These are phyloP conservation scores for Natrix natrix DNA, from an alignment of 2,797 vertebrate species.

Conservation along the genomic window DNA sequence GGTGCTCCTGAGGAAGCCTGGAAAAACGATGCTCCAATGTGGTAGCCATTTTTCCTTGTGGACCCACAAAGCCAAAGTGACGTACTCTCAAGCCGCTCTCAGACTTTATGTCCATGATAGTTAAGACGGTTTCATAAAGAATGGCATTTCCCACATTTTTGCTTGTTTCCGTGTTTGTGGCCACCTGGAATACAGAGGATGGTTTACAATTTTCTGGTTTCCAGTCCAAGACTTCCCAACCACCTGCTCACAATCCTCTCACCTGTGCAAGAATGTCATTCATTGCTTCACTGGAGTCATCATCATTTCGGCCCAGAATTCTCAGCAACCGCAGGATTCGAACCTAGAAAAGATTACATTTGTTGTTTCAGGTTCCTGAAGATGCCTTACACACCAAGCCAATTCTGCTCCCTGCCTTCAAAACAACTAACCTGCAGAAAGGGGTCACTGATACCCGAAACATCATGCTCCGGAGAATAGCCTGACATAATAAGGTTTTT, in stretches of 20 bases:
- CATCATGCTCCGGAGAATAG: conserved; percentile 98
- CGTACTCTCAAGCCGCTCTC: conserved; percentile 97
- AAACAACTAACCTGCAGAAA: conserved; percentile 90
- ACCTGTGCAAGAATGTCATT: conserved; percentile 99
- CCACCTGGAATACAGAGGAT: conserved; percentile 80
- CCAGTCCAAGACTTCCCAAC: rapidly evolving
- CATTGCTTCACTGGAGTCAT: conserved; percentile 99
- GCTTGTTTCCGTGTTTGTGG: conserved; percentile 99
- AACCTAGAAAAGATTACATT: conserved; percentile 76
- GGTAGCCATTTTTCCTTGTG: not conserved
- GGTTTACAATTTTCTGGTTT: not conserved
- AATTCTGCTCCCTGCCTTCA: not conserved
- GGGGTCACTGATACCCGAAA: conserved; percentile 98
- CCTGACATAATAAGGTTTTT: conserved; percentile 99
- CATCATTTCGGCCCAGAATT: conserved; percentile 96
- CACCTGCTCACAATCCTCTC: conserved; percentile 11
- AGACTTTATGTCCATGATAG: conserved; percentile 99
- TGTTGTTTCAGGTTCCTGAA: conserved; percentile 24
- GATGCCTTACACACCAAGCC: not conserved
- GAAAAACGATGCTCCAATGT: not conserved
- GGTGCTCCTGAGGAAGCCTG: not conserved
- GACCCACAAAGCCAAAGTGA: conserved; percentile 26
- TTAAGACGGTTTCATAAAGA: conserved; percentile 98
- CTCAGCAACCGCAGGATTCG: conserved; percentile 97
- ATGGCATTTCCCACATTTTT: conserved; percentile 99